Conservation (phyloP, 2,888 invertebrate species). For the Eupeodes latifasciatus region DNA sequence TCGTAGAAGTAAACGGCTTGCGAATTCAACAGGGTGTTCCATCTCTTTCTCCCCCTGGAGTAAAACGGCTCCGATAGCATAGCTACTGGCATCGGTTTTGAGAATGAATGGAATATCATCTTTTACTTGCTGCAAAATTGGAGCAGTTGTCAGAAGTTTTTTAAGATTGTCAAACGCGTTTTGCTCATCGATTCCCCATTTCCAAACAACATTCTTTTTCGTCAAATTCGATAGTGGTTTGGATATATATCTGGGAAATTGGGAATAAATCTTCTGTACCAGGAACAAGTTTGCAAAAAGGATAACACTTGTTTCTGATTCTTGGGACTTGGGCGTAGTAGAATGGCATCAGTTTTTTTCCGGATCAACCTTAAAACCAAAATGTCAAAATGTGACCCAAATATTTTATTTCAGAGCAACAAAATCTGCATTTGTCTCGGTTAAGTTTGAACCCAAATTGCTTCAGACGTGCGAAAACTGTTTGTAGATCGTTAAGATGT, state of each 20-base stretch:
- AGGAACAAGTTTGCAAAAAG: slow-evolving; percentile 69
- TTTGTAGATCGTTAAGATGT: background rate
- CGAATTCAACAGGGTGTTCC: slow-evolving; percentile 27
- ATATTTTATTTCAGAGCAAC: slow-evolving; percentile 27
- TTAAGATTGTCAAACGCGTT: background rate
- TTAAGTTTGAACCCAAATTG: background rate
- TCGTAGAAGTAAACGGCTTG: slow-evolving; percentile 9
- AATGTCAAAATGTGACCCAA: slow-evolving; percentile 28
- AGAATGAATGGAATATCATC: background rate
- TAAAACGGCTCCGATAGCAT: slow-evolving; percentile 15
- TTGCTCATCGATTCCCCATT: background rate
- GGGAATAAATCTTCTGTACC: slow-evolving; percentile 59
- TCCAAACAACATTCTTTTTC: background rate
- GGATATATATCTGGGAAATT: slow-evolving; percentile 68
- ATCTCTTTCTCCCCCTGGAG: slow-evolving; percentile 31
- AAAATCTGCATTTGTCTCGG: slow-evolving; percentile 20
- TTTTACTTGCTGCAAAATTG: slow-evolving; percentile 19
- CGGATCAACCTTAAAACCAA: slow-evolving; percentile 22
- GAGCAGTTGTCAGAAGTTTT: slow-evolving; percentile 6
- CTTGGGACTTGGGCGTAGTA: slow-evolving; percentile 64
- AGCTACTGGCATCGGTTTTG: background rate
- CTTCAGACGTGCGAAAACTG: background rate
- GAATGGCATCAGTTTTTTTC: slow-evolving; percentile 76
- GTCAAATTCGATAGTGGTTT: slow-evolving; percentile 73
- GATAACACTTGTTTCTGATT: slow-evolving; percentile 71